Base-by-base conservation (phyloP, 2,113 vertebrate genomes). In the Microcebus lehilahytsara region DNA sequence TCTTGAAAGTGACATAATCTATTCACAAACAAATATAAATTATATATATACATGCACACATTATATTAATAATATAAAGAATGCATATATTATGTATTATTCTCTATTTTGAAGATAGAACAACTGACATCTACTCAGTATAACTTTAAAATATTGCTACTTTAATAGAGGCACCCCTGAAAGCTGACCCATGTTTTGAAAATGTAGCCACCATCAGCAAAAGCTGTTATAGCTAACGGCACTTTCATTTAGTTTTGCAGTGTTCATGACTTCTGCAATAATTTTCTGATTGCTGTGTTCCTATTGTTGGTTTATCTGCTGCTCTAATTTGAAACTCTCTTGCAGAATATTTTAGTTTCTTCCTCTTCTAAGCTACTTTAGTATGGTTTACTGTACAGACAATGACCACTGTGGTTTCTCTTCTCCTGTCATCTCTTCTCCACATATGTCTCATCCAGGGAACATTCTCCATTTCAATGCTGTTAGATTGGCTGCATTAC, bases 381-480 rank as follows among this genome's bases (percentile, higher is more conserved):
- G 2, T 19, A 13, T 30, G 25, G 67, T 30, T 95, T 88, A 25
- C 64, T 8, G 3, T 11, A 25, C 64, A 84, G 77, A 91, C 95
- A 84, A 92, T 23, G 74, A 32, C 49, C 95, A 16, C 46, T 58
- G 88, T 78, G 89, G 42, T 95, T 84, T 88, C 83, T 23, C 37
- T 84, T 88, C 83, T 23, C 42, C 87, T 93, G 92, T 96, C 87
- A 74, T 64, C 60, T 32, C 53, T 69, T 96, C 37, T 75, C 58
- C 37, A 69, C 66, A 25, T 37, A 20, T 53, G 90, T 92, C 89
- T 93, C 91, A 74, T 56, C 79, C 75, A 56, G 64, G 37, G 84
- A 90, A 62, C 69, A 74, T 32, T 92, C 84, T 72, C 81, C 49
- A 79, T 92, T 90, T 93, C 92, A 92, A 53, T 20, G 2, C 71